Base-by-base conservation (phyloP, 2,797 vertebrate species). In the Aplochiton taeniatus region DNA sequence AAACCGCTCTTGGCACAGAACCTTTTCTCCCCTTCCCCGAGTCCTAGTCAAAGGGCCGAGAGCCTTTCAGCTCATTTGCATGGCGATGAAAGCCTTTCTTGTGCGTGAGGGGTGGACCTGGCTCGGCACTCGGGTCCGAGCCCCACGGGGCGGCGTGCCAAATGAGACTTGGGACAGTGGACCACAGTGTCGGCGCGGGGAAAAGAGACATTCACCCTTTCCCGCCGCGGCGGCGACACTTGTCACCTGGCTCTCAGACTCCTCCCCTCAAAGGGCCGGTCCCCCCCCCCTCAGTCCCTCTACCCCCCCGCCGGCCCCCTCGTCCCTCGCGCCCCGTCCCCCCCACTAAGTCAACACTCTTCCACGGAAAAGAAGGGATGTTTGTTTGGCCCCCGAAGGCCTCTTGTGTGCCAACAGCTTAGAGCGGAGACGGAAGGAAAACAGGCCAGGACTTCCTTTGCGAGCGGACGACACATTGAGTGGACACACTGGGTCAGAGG, bases 341-440 rank as follows among this genome's bases (percentile, higher is more conserved):
- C 8, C 19, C 14, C 7, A 18, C 17, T 19, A 17, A 55, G 46
- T 55, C 51, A 17, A 10, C 31, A 12, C 77, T 80, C 18, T 73
- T 82, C 73, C 78, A 69, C 66, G 60, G 67, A 80, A 61, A 61
- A 31, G 68, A 75, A n/a, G 66, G 67, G 41, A 54, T 71, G 44
- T 86, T 87, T 87, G 82, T 85, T 75, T 83, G 79, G 83, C 79
- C 77, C n/a, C 73, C 75, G 20, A 75, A 68, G 85, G 83, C 85
- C 81, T 73, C 51, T 11, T 13, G 58, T 85, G 85, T 81, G 77
- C 82, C 78, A 63, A 10, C 58, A 46, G 70, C 73, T 80, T 48
- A 0, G 66, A 76, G 62, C 50, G 11, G 52, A 11, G 66, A 60
- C 11, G 51, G 43, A 66, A 70, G 49, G 51, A 43, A 64, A 73